phyloP scores from a whole-genome alignment of 2,797 vertebrate genomes.

The Manis crassicaudata region DNA sequence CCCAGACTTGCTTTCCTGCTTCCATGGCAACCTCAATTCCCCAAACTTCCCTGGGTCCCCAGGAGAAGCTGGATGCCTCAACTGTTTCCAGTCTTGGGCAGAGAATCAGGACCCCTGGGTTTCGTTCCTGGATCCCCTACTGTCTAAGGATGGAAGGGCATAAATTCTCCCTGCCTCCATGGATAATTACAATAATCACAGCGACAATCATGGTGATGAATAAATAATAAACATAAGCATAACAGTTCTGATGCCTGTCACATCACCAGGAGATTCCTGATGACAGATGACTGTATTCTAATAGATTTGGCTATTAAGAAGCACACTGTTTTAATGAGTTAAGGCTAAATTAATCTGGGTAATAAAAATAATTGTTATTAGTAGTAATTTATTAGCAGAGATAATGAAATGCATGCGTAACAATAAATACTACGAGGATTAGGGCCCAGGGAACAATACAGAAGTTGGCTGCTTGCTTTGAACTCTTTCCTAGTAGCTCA shows the following conservation, averaged over 20 bases:
- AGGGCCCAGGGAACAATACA: slow-evolving; percentile 75
- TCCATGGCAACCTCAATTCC: slow-evolving; percentile 46
- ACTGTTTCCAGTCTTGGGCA: neutral
- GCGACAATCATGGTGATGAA: slow-evolving; percentile 78
- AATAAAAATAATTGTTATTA: slow-evolving; percentile 83
- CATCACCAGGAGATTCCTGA: slow-evolving; percentile 74
- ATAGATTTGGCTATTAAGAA: slow-evolving; percentile 76
- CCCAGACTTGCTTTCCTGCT: slow-evolving; percentile 5
- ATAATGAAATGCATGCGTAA: slow-evolving; percentile 78
- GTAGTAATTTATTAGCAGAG: slow-evolving; percentile 80
- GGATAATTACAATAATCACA: slow-evolving; percentile 81
- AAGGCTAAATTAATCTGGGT: slow-evolving; percentile 79
- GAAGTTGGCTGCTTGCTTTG: slow-evolving; percentile 62
- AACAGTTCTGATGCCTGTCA: slow-evolving; percentile 77
- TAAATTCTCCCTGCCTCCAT: slow-evolving; percentile 67
- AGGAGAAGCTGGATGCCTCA: slow-evolving; percentile 9
- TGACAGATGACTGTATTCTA: slow-evolving; percentile 73
- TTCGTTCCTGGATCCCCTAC: slow-evolving; percentile 49
- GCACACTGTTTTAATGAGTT: slow-evolving; percentile 79
- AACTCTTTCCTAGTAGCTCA: slow-evolving; percentile 42
- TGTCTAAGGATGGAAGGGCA: slow-evolving; percentile 44
- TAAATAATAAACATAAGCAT: slow-evolving; percentile 81
- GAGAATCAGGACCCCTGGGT: slow-evolving; percentile 55
- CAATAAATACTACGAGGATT: slow-evolving; percentile 76
- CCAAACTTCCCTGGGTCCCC: neutral